Conservation (phyloP, 2,797 vertebrate species). For the Periparus ater region DNA sequence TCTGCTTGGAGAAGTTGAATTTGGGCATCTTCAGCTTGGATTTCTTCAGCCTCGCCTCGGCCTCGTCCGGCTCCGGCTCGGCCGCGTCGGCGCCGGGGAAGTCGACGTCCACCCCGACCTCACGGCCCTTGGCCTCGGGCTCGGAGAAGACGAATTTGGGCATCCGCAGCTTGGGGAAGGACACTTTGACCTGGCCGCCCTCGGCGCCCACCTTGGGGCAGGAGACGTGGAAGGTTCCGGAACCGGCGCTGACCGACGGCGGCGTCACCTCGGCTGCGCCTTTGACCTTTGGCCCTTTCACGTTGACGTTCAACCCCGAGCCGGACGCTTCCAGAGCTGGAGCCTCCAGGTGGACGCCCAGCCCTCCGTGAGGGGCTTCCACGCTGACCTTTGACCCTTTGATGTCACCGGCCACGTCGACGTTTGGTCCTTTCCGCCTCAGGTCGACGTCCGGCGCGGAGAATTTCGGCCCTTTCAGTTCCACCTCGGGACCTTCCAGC, state of each 20-base stretch:
- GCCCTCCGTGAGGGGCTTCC: background rate
- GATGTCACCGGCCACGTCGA: background rate
- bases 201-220: background rate
- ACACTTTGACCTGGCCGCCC: slow-evolving; percentile 71
- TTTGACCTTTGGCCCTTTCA: slow-evolving; percentile 37
- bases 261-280: background rate
- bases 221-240: background rate
- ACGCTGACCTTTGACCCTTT: background rate
- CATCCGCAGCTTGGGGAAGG: slow-evolving; percentile 88
- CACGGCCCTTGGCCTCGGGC: slow-evolving; percentile 76
- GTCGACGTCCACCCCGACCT: slow-evolving; percentile 79
- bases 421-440: slow-evolving; percentile 70
- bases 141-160: slow-evolving; percentile 86
- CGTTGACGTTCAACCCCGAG: slow-evolving; percentile 49
- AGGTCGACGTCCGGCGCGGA: slow-evolving; percentile 15
- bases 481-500: background rate
- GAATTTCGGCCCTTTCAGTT: slow-evolving; percentile 25
- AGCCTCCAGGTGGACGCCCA: background rate
- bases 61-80: slow-evolving; percentile 76
- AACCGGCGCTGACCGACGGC: rapidly evolving
- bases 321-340: slow-evolving; percentile 21
- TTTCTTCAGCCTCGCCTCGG: slow-evolving; percentile 82
- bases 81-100: slow-evolving; percentile 63
- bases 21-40: slow-evolving; percentile 90
- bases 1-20: slow-evolving; percentile 87